Percentiles rank a stretch among this genome's conserved stretches.
Conservation (phyloP, 2,888 invertebrate species). For the Steromphala cineraria region DNA sequence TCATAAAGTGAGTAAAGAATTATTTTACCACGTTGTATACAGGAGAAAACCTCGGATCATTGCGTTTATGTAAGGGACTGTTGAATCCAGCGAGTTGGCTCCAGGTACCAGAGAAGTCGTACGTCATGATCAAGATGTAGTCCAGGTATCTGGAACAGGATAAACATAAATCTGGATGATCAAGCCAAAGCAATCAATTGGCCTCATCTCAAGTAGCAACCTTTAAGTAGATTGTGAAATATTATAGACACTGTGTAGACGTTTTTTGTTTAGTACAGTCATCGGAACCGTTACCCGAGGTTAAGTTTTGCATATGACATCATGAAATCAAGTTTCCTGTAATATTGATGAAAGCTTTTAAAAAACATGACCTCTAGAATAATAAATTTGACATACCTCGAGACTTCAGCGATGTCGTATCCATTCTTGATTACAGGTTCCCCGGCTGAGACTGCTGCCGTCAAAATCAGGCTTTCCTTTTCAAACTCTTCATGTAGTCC, state of each 20-base stretch:
- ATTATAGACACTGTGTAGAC: too few species aligned
- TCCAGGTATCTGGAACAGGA: constrained; percentile 5
- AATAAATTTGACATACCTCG: not conserved
- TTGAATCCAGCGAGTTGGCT: constrained; percentile 22
- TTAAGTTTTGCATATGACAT: too few species aligned
- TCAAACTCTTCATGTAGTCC: constrained; percentile 15
- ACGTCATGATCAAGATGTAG: constrained; percentile 24
- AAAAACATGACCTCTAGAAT: too few species aligned
- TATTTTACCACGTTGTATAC: not conserved
- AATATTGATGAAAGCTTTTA: too few species aligned
- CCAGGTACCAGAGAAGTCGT: constrained; percentile 23
- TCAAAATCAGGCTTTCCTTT: not conserved
- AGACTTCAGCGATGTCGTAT: not conserved
- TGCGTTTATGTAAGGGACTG: constrained; percentile 8
- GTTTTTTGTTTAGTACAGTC: too few species aligned
- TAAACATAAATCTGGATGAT: too few species aligned
- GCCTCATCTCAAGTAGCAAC: too few species aligned
- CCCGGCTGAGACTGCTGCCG: constrained; percentile 16
- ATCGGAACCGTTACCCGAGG: too few species aligned
- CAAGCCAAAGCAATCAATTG: too few species aligned
- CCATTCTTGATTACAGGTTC: not conserved
- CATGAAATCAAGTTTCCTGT: too few species aligned
- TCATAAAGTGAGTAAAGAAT: too few species aligned
- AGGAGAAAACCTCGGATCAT: not conserved
- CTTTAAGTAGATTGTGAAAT: too few species aligned